phyloP scores from a whole-genome alignment of 2,797 vertebrate species.

The Erethizon dorsatum region DNA sequence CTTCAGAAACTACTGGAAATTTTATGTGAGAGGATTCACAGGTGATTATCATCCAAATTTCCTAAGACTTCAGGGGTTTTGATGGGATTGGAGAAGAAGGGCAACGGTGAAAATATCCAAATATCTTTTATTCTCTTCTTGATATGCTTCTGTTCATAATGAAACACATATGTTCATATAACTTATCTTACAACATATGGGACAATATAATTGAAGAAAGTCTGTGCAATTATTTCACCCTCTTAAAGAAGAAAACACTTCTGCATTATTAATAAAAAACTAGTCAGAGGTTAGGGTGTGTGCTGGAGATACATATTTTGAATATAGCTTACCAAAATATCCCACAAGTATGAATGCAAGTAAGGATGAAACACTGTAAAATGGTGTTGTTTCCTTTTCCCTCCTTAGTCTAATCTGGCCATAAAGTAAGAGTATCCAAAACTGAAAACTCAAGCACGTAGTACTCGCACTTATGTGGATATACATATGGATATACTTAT shows the following conservation, averaged over 20 bases:
- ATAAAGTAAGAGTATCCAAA: slow-evolving; percentile 83
- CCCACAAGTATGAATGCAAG: slow-evolving; percentile 48
- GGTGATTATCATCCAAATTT: slow-evolving; percentile 83
- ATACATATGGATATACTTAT: not conserved
- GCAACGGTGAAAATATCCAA: slow-evolving; percentile 68
- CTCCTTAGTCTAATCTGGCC: slow-evolving; percentile 81
- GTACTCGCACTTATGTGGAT: slow-evolving; percentile 44
- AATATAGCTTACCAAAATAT: slow-evolving; percentile 53
- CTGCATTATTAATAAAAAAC: slow-evolving; percentile 79
- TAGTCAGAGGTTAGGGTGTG: not conserved
- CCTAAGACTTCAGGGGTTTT: slow-evolving; percentile 76
- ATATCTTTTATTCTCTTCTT: slow-evolving; percentile 76
- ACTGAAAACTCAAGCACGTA: slow-evolving; percentile 81
- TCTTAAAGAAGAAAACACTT: slow-evolving; percentile 70
- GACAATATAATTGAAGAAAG: slow-evolving; percentile 77
- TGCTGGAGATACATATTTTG: slow-evolving; percentile 67
- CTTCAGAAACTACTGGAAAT: slow-evolving; percentile 85
- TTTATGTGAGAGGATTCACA: slow-evolving; percentile 86
- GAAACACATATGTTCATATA: slow-evolving; percentile 76
- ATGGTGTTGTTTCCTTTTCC: slow-evolving; percentile 81
- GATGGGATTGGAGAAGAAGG: slow-evolving; percentile 72
- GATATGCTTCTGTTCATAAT: slow-evolving; percentile 77
- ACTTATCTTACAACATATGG: slow-evolving; percentile 78
- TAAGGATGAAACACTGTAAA: slow-evolving; percentile 76
- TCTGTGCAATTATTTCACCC: slow-evolving; percentile 79